Base-by-base conservation (phyloP, 2,113 vertebrate species). In the Pholis gunnellus region DNA sequence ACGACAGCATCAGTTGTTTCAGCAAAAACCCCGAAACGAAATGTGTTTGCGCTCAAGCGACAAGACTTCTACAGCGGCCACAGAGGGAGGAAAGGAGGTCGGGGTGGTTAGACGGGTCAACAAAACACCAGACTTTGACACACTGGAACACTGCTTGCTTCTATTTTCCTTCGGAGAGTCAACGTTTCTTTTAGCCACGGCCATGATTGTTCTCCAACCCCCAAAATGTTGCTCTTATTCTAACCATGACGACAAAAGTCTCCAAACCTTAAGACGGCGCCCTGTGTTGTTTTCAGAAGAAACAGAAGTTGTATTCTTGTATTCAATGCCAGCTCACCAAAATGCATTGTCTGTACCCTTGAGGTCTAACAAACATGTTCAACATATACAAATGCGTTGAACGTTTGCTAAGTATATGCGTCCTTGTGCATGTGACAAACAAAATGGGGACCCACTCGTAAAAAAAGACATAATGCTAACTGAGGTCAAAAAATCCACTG, bases 91-190 rank as follows among this genome's bases (percentile, higher is more conserved):
- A 10, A 20, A 18, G 50, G 20, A 50, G 60, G 61, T 7, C 13
- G 14, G 14, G 34, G 20, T 59, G 20, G 42, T 67, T 38, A 57
- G 20, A 25, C 11, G 25, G 34, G 27, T 60, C 42, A 72, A 72
- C n/a, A 69, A 63, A 69, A 61, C 64, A n/a, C 61, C 44, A 54
- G 36, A 46, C 34, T 52, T 3, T 38, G 36, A 61, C 54, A 44
- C 11, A 18, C 9, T 13, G 31, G 42, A 29, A 14, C 9, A 13
- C 60, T 57, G 17, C 4, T 17, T 11, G 57, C 13, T 4, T 6
- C 17, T 29, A 54, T 17, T 50, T n/a, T n/a, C n/a, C n/a, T n/a
- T n/a, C n/a, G n/a, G n/a, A n/a, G n/a, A n/a, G n/a, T n/a, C 29
- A 48, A 2, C 17, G 8, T 9, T 42, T 75, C 29, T 65, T 66